Evolutionary conservation across 2,113 vertebrate species (phyloP), one percentile per base, ranked within the genome.

Genomic region (Paramisgurnus dabryanus): DNA sequence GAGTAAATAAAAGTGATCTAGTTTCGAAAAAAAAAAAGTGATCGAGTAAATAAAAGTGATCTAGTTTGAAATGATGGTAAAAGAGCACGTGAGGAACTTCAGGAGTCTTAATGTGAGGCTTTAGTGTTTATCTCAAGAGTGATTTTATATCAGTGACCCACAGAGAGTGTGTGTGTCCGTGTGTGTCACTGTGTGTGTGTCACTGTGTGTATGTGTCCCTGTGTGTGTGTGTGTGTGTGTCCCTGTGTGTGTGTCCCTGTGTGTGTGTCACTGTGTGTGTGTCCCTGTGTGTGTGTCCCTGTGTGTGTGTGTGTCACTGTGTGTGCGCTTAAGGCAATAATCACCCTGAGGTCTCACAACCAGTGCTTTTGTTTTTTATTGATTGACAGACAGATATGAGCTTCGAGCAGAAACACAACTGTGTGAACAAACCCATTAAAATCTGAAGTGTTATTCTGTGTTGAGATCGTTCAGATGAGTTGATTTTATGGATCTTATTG

Each of bases 381-480:
- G 43, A 53, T 45, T 69, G 45, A 34, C 7, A 27, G 67, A 69
- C 45, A 69, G 2, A 27, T 49, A 8, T 18, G 17, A 58, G 17
- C 55, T 17, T n/a, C 6, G 55, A 18, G 55, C 17, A 8, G 17
- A 58, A 58, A 58, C 55, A n/a, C 17, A 53, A 47, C 45, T 47
- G 66, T 27, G 53, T n/a, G 67, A 74, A 77, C 40, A 18, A 67
- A 88, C 81, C 66, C 61, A 67, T 58, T 78, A 27, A 69, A 27
- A 50, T n/a, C 43, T 47, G 43, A 18, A 65, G 27, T 34, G 27
- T 34, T 34, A 0, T 34, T 34, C 27, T 34, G 27, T 34, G 27
- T 34, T 34, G 27, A 34, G 27, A 34, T 34, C 27, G 27, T 34
- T 34, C 27, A 34, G 27, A 34, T 34, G 27, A 34, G 27, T 34